A percentile compares a stretch with the other conserved stretches of the same genome.
These are phyloP conservation scores for Cherax quadricarinatus DNA, from an alignment of 1,140 invertebrate species.

Conservation along the genomic window DNA sequence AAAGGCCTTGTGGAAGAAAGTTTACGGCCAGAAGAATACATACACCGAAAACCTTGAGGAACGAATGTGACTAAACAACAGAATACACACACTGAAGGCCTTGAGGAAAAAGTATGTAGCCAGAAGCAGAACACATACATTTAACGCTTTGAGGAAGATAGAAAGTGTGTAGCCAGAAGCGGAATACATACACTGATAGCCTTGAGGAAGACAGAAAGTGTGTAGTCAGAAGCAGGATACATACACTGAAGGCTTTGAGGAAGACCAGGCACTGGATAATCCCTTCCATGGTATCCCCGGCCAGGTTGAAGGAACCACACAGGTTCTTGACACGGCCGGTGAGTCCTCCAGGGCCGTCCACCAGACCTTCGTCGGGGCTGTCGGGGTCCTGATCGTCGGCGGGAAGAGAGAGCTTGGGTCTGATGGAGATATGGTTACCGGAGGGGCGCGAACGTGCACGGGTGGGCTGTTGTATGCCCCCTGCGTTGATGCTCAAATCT, in stretches of 20 bases:
- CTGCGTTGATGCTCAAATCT: constrained; percentile 27
- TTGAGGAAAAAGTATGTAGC: too few relatives aligned
- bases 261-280: constrained; percentile 94
- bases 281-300: constrained; percentile 93
- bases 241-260: constrained; percentile 93
- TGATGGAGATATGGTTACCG: constrained; percentile 71
- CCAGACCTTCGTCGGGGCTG: not conserved
- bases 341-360: constrained; percentile 64
- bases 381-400: not conserved
- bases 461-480: constrained; percentile 14
- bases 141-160: too few relatives aligned
- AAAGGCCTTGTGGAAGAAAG: too few relatives aligned
- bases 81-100: constrained; percentile 80
- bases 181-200: constrained; percentile 77
- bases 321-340: constrained; percentile 83
- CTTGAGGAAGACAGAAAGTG: too few relatives aligned
- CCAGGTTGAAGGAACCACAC: constrained; percentile 90
- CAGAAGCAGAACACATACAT: too few relatives aligned
- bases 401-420: constrained; percentile 43
- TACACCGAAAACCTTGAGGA: too few relatives aligned
- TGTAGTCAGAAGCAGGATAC: constrained; percentile 75
- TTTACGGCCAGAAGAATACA: too few relatives aligned
- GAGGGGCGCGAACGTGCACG: constrained; percentile 59
- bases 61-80: too few relatives aligned
- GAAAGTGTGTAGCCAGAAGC: too few relatives aligned